A percentile compares a stretch with the other conserved stretches of the same genome.
Evolutionary conservation across 2,113 vertebrate genomes (phyloP).

Genomic region (Brachyhypopomus occidentalis): DNA sequence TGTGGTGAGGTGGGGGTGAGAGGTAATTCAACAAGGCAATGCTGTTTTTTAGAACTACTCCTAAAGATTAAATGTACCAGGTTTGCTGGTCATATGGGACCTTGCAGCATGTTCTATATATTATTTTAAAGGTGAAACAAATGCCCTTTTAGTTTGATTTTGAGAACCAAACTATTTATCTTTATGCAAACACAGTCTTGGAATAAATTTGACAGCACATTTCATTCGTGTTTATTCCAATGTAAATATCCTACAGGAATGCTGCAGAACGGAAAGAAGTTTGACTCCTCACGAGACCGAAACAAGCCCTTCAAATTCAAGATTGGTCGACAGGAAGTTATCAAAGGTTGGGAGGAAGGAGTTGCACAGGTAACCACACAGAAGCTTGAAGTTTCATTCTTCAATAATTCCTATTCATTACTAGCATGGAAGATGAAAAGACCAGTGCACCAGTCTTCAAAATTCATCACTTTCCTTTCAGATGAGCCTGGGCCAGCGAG

Average conservation of each 20-base stretch:
- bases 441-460: neutral
- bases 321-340: constrained; percentile 93
- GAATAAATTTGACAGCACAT: neutral
- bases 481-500: constrained; percentile 98
- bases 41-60: constrained; percentile 1
- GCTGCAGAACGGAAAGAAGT: constrained; percentile 98
- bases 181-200: neutral
- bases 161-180: neutral
- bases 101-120: neutral
- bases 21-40: neutral
- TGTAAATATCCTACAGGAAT: constrained; percentile 77
- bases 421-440: neutral
- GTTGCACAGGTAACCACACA: constrained; percentile 83
- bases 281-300: constrained; percentile 98
- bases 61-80: neutral
- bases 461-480: constrained; percentile 56
- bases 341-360: constrained; percentile 98
- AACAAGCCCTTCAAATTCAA: constrained; percentile 99
- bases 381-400: neutral
- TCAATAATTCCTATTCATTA: neutral
- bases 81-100: neutral
- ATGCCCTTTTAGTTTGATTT: neutral
- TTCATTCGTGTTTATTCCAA: neutral
- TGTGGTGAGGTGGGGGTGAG: neutral
- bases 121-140: neutral